Evolutionary conservation across 2,888 invertebrate species (phyloP), one percentile per base, ranked within the genome.

Genomic region (Microctonus hyperodae): DNA sequence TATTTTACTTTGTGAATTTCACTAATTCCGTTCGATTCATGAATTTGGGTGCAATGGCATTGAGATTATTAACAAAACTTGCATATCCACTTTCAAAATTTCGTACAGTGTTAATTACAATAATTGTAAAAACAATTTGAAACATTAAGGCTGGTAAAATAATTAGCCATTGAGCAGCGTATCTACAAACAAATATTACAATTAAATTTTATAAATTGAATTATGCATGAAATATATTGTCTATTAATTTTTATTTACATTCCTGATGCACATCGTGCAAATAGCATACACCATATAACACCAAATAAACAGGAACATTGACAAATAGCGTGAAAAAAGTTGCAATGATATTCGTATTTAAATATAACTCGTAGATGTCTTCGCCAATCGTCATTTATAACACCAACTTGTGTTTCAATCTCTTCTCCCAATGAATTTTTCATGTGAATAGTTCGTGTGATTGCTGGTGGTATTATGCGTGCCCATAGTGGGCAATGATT

Each of bases 261-360:
- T 61, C 83, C 83, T 0, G 81, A 76, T n/a, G 84, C 86, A 71
- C 87, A 88, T 84, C 88, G 87, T 3, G 86, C 76, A 69, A 87
- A 87, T 81, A 88, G 84, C 2, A 85, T 85, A 6, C 86, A 85
- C 87, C 87, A 87, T 16, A 85, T 80, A 1, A 86, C 79, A 0
- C 87, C 88, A 67, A 85, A 87, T 56, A 86, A 84, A 0, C 85
- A 86, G 0, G 86, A 88, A 20, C 85, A 79, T 0, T 87, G 81
- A 0, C 86, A 67, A 51, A 72, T 51, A 6, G 64, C 59, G 35
- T 70, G 68, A 71, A 71, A 72, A 11, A 69, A 57, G 16, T 65
- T 53, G 48, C 76, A 76, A 44, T 70, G 70, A 7, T 20, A 37
- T 28, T 69, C 55, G 22, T 53, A 51, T 23, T 64, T 40, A 51